A percentile compares a stretch with the other conserved stretches of the same genome.
phyloP scores from a whole-genome alignment of 2,113 vertebrate genomes.

The Tachysurus fulvidraco region DNA sequence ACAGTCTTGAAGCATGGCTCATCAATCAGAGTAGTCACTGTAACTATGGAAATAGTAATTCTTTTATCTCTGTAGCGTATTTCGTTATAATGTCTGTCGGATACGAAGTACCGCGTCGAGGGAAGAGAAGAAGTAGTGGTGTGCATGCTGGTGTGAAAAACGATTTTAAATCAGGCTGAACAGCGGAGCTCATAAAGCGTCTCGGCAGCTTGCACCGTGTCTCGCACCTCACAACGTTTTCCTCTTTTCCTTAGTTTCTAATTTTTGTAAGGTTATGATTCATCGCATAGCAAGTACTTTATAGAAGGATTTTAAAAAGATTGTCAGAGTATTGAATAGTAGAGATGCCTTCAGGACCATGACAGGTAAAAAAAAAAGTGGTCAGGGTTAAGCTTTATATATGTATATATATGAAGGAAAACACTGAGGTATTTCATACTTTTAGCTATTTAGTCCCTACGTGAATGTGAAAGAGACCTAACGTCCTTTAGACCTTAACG shows the following conservation, averaged over 20 bases:
- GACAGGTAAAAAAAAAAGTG: too few relatives aligned
- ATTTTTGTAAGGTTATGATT: not conserved
- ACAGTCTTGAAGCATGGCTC: not conserved
- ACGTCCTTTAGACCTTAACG: not conserved
- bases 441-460: not conserved
- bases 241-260: not conserved
- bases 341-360: too few relatives aligned
- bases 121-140: not conserved
- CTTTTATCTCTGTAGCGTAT: not conserved
- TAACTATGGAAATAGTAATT: slow-evolving; percentile 4
- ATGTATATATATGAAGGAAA: too few relatives aligned
- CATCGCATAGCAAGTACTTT: not conserved
- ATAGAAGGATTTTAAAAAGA: too few relatives aligned
- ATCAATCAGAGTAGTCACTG: not conserved
- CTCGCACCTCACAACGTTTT: not conserved
- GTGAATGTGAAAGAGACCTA: not conserved
- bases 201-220: not conserved
- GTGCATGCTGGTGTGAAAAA: not conserved
- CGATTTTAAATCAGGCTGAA: not conserved
- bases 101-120: not conserved
- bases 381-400: too few relatives aligned
- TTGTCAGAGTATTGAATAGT: too few relatives aligned
- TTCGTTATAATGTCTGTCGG: not conserved
- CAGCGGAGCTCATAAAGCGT: not conserved
- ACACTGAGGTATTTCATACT: not conserved